Evolutionary conservation across 35 echinoderm and acorn worm species (phyloP).

Genomic region (Heliocidaris tuberculata): DNA sequence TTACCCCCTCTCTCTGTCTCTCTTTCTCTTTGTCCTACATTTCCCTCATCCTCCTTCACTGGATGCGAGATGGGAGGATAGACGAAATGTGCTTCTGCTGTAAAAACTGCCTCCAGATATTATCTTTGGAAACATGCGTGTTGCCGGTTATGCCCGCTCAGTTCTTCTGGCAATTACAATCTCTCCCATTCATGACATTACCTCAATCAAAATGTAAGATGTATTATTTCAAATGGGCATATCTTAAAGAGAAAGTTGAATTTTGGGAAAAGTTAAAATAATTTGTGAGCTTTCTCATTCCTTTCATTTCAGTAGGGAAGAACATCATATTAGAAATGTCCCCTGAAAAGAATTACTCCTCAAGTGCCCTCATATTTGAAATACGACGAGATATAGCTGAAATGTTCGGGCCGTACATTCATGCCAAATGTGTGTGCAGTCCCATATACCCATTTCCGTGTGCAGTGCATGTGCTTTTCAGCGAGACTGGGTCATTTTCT

Average conservation of each 20-base stretch:
- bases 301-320: no score
- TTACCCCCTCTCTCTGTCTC: neutral
- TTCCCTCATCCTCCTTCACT: neutral
- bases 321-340: no score
- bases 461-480: no score
- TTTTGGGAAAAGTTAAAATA: no score
- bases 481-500: no score
- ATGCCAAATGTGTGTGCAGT: no score
- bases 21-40: neutral
- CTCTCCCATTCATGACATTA: neutral
- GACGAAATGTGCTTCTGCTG: neutral
- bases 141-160: slow-evolving; percentile 14
- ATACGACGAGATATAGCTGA: no score
- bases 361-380: no score
- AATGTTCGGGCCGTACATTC: no score
- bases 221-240: neutral
- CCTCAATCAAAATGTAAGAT: neutral
- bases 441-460: no score
- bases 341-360: no score
- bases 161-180: neutral
- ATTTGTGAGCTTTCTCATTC: no score
- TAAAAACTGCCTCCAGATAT: neutral
- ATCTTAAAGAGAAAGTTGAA: neutral
- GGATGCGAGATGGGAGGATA: neutral
- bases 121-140: slow-evolving; percentile 16